These are phyloP conservation scores for Drosophila pegasa DNA, from an alignment of 2,888 invertebrate species.

Conservation along the genomic window DNA sequence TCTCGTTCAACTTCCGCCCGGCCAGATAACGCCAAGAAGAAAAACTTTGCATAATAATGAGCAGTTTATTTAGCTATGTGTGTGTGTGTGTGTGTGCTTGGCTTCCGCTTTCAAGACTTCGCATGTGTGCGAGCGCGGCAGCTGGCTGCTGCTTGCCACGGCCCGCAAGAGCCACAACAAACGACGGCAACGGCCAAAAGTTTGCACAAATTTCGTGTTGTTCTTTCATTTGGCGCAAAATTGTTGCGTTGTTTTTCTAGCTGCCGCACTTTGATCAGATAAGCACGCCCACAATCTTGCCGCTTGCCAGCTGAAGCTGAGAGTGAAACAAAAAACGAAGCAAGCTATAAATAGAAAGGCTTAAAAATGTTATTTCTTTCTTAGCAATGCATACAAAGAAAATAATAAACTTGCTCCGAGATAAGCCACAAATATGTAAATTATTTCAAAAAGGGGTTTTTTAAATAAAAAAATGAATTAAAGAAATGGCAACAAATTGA, in stretches of 20 bases:
- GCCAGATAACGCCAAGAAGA: slow-evolving; percentile 49
- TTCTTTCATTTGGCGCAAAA: slow-evolving; percentile 72
- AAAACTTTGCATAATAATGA: slow-evolving; percentile 80
- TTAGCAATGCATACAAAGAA: slow-evolving; percentile 15
- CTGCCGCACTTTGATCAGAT: slow-evolving; percentile 71
- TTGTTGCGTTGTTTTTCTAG: slow-evolving; percentile 69
- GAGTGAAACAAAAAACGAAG: background rate
- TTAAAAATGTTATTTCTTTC: slow-evolving; percentile 30
- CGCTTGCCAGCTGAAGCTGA: slow-evolving; percentile 11
- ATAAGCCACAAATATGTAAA: slow-evolving; percentile 18
- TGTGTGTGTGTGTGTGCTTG: slow-evolving; percentile 31
- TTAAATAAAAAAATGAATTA: background rate
- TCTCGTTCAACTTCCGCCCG: slow-evolving; percentile 51
- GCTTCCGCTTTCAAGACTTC: slow-evolving; percentile 56
- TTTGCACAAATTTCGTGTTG: slow-evolving; percentile 63
- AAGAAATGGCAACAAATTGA: background rate
- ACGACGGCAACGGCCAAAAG: slow-evolving; percentile 48
- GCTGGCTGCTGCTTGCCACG: slow-evolving; percentile 25
- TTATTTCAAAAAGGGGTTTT: background rate
- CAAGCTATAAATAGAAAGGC: slow-evolving; percentile 47
- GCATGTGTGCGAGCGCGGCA: slow-evolving; percentile 32
- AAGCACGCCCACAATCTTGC: slow-evolving; percentile 49
- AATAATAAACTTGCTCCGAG: slow-evolving; percentile 23
- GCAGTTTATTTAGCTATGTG: slow-evolving; percentile 64
- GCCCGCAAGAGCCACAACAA: slow-evolving; percentile 61